These are phyloP conservation scores for Monomorium pharaonis DNA, from an alignment of 1,140 invertebrate genomes.

Conservation along the genomic window DNA sequence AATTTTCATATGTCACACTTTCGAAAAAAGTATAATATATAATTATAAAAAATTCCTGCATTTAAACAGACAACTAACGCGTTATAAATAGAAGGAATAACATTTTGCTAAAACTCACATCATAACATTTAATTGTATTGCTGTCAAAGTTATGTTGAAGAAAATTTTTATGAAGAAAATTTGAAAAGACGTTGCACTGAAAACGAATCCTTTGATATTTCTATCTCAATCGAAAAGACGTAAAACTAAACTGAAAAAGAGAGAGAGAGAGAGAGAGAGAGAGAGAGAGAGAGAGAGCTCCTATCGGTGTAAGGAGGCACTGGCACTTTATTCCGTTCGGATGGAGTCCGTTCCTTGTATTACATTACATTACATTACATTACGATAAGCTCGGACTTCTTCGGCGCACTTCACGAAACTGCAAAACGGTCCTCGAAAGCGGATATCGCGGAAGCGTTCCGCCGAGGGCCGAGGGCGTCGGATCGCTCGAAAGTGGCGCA, in stretches of 20 bases:
- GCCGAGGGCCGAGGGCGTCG: constrained; percentile 29
- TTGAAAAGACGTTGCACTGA: neutral
- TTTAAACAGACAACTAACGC: neutral
- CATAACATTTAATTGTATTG: neutral
- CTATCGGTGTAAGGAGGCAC: neutral
- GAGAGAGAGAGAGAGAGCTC: too few relatives aligned
- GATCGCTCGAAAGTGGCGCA: neutral
- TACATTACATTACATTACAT: constrained; percentile 35
- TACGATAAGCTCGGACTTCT: constrained; percentile 13
- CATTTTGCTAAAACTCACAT: neutral
- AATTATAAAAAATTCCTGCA: neutral
- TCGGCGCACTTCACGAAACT: constrained; percentile 1
- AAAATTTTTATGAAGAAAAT: too few relatives aligned
- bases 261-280: too few relatives aligned
- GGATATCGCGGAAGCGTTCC: constrained; percentile 28
- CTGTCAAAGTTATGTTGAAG: too few relatives aligned
- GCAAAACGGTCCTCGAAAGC: constrained; percentile 37
- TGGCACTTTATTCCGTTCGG: neutral
- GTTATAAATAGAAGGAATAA: neutral
- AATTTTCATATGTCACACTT: neutral
- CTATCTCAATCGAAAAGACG: neutral
- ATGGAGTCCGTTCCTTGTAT: neutral
- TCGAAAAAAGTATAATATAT: too few relatives aligned
- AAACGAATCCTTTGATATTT: neutral
- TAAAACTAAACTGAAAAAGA: too few relatives aligned